Base-by-base conservation (phyloP, 2,797 vertebrate genomes). In the Eulemur mongoz region DNA sequence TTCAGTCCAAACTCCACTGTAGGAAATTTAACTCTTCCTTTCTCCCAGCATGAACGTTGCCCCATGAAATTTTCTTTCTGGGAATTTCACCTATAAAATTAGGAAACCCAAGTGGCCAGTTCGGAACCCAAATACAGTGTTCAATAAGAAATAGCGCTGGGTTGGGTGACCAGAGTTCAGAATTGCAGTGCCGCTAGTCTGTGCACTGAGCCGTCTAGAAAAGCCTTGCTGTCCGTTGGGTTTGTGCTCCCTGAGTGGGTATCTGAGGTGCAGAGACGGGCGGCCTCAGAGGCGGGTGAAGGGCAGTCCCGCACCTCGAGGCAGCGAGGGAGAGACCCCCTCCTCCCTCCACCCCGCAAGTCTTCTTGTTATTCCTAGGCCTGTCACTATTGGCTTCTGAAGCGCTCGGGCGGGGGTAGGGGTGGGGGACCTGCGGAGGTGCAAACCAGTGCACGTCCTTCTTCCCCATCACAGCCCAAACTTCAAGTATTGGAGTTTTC, bases 31-130 rank as follows among this genome's bases (percentile, higher is more conserved):
- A 93, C 65, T 61, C 82, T 54, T 35, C 54, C 20, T 83, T 82
- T 30, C 38, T 88, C 13, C n/a, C 63, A 72, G n/a, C 45, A 30
- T 27, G 61, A 92, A 83, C 6, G 3, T 78, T 50, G 57, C 70
- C 50, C 54, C 5, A 0, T 54, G 20, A 93, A 88, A 70, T 76
- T 76, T 89, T 87, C 69, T 81, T 87, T 94, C 79, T 59, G 79
- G 54, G 23, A 81, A 75, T 87, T 93, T 78, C 50, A 81, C 27
- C 59, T 89, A 81, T 83, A 84, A 95, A 92, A 93, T 65, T 54
- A 78, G 57, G 18, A 83, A 89, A 76, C 32, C 18, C 48, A 57
- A 48, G 20, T 32, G 30, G 57, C 15, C 57, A 93, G 12, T 32
- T 80, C 48, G 61, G 9, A 90, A 32, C 4, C 13, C 76, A 27